Evolutionary conservation across 2,113 vertebrate genomes (phyloP).

Genomic region (Alligator mississippiensis): DNA sequence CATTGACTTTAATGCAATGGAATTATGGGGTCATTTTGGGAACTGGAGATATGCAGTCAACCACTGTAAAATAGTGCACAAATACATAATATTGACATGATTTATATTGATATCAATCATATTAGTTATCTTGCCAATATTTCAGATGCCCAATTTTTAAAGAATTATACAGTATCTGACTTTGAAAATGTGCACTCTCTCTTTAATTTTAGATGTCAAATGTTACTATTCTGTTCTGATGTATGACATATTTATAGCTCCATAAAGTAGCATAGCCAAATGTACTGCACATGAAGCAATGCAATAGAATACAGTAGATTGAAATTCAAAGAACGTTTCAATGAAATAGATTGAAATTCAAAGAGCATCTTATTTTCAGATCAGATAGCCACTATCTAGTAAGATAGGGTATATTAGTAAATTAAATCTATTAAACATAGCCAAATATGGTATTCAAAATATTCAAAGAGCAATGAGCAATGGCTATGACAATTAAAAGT

Average conservation of each 20-base stretch:
- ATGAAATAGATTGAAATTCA: not conserved
- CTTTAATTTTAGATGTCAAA: not conserved
- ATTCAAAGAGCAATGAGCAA: not conserved
- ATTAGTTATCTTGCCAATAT: not conserved
- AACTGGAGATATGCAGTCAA: not conserved
- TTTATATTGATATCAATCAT: not conserved
- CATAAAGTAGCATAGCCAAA: not conserved
- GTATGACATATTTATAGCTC: not conserved
- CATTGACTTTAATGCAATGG: not conserved
- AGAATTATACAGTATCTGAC: not conserved
- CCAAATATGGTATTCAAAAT: not conserved
- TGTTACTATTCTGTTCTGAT: not conserved
- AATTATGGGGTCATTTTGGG: not conserved
- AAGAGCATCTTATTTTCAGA: not conserved
- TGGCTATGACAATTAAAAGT: not conserved
- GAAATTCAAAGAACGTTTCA: not conserved
- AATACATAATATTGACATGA: not conserved
- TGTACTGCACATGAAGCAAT: not conserved
- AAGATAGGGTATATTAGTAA: constrained; percentile 10
- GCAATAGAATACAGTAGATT: not conserved
- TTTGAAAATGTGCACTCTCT: not conserved
- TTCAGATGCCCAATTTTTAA: not conserved
- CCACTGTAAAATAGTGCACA: not conserved
- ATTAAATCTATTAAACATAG: not conserved
- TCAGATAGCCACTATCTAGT: not conserved